These are phyloP conservation scores for Stichopus chloronotus DNA, from an alignment of 35 echinoderm and acorn worm species.

Conservation along the genomic window DNA sequence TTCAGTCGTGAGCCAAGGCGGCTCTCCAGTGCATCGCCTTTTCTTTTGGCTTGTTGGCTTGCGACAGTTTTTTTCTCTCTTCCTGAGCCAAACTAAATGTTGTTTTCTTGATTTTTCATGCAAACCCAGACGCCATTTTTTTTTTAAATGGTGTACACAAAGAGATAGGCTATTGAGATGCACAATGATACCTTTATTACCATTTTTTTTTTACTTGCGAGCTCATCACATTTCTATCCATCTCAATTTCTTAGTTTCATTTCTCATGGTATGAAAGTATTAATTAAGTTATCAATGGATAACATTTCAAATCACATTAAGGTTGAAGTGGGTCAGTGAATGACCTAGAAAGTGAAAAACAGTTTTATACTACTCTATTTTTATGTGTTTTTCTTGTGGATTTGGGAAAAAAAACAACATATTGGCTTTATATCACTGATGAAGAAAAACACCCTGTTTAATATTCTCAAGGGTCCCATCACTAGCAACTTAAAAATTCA, in stretches of 20 bases:
- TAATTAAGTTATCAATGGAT: slow-evolving; percentile 27
- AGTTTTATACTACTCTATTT: background rate
- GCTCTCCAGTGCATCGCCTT: background rate
- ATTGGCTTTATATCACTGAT: background rate
- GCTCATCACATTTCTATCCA: background rate
- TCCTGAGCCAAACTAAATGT: background rate
- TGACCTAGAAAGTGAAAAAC: slow-evolving; percentile 11
- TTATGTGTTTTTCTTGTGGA: background rate
- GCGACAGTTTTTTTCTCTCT: background rate
- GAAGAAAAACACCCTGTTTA: background rate
- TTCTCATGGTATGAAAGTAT: background rate
- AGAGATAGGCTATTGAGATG: slow-evolving; percentile 38
- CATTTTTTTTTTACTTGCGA: background rate
- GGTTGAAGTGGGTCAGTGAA: slow-evolving; percentile 26
- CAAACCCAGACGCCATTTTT: background rate
- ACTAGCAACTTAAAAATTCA: too few relatives aligned
- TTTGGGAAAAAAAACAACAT: background rate
- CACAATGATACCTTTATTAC: background rate
- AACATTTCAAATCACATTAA: background rate
- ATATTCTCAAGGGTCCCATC: background rate
- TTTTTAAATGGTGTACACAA: background rate
- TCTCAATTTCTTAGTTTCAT: background rate
- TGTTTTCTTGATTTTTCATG: background rate
- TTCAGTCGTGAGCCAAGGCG: background rate
- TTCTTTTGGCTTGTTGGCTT: background rate